phyloP scores from a whole-genome alignment of 2,113 vertebrate species.

The Solenodon paradoxus region DNA sequence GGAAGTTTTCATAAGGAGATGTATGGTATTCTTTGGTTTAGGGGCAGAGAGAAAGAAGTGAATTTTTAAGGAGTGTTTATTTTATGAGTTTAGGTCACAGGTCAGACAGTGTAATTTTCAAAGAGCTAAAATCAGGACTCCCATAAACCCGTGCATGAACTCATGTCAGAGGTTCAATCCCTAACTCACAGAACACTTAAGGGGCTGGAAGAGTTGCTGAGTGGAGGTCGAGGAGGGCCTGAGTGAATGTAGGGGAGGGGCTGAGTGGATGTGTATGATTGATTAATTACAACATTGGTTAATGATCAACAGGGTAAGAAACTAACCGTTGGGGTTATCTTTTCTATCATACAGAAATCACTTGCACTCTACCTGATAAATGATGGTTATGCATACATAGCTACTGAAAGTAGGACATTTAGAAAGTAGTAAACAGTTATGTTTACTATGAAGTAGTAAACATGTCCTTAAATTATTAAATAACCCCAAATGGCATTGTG shows the following conservation, averaged over 20 bases:
- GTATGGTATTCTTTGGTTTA: neutral
- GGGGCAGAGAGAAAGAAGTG: neutral
- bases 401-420: neutral
- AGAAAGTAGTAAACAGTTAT: neutral
- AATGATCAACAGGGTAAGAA: neutral
- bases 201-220: no score
- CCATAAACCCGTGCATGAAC: neutral
- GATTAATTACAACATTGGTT: neutral
- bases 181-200: neutral
- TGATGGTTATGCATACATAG: neutral
- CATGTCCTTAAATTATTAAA: neutral
- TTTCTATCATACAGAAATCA: neutral
- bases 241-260: fast-evolving
- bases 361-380: neutral
- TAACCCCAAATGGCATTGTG: neutral
- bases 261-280: neutral
- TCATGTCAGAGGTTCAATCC: neutral
- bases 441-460: neutral
- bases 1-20: neutral
- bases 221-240: fast-evolving
- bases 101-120: neutral
- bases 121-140: neutral
- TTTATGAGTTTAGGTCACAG: neutral
- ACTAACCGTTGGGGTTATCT: neutral
- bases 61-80: neutral